Conservation (phyloP, 2,797 vertebrate genomes). For the Sebastiscus albofasciatus region DNA sequence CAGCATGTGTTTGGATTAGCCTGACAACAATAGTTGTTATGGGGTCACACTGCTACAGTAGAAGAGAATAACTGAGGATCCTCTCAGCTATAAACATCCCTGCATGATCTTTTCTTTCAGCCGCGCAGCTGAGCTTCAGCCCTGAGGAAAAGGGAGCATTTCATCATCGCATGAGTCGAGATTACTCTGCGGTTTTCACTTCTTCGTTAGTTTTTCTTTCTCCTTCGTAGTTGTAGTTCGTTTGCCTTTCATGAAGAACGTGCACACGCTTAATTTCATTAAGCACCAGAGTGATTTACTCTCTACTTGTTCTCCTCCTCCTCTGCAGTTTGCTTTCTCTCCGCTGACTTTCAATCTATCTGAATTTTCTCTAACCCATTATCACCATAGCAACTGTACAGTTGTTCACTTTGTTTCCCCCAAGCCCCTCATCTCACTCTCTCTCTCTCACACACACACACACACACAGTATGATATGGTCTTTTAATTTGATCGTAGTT, state of each 20-base stretch:
- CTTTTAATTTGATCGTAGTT: constrained; percentile 31
- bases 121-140: constrained; percentile 32
- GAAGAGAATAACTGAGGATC: constrained; percentile 25
- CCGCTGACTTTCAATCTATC: constrained; percentile 41
- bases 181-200: not conserved
- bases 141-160: constrained; percentile 23
- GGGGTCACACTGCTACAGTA: not conserved
- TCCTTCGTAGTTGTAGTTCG: not conserved
- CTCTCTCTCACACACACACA: not conserved
- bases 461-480: not conserved
- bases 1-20: constrained; percentile 24
- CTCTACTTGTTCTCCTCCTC: constrained; percentile 7
- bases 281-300: constrained; percentile 16
- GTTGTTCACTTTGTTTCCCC: constrained; percentile 57
- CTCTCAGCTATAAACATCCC: constrained; percentile 22
- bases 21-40: constrained; percentile 35
- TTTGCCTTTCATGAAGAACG: not conserved
- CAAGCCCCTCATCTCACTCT: not conserved
- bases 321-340: constrained; percentile 28
- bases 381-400: constrained; percentile 73
- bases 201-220: not conserved
- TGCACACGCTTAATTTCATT: constrained; percentile 13
- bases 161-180: not conserved
- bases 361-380: constrained; percentile 48
- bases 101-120: not conserved